Base-by-base conservation (phyloP, 2,113 vertebrate genomes). In the Oncorhynchus keta region DNA sequence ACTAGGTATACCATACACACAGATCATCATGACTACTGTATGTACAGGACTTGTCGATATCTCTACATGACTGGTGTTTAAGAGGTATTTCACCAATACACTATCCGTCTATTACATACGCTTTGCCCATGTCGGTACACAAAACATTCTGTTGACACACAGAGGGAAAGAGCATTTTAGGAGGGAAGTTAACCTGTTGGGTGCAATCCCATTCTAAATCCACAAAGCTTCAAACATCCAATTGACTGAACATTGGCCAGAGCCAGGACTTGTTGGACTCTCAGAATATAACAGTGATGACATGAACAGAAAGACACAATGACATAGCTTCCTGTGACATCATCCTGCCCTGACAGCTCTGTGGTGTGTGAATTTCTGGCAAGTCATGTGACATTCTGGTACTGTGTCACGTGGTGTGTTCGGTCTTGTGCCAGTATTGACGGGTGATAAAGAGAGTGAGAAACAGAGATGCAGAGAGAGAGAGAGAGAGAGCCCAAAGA, bases 11-110 rank as follows among this genome's bases (percentile, higher is more conserved):
- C 35, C 7, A 11, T 2, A 35, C 66, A 68, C 14, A n/a, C 68
- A 45, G 20, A 30, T 2, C 7, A 69, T 45, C 35, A 69, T 35
- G 39, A 22, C 39, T 18, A 18, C 35, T 39, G 35, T 24, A 48
- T 6, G 13, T 4, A 39, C 64, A 28, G 22, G n/a, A 20, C 7
- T 45, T 45, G 76, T 16, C 24, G 73, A 51, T 24, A 74, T 74
- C 62, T 49, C 35, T 1, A 12, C 9, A 59, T 68, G 32, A 51
- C 68, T 69, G 74, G 74, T 68, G 79, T 72, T 71, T 68, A 49
- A 83, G n/a, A 59, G 32, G 72, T 73, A 68, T 61, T 35, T 39
- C 78, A 84, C 82, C 80, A 68, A 81, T 83, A 79, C 66, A 28
- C 18, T 30, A 73, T 55, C 9, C 70, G 76, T 73, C 26, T 72